Evolutionary conservation across 2,888 invertebrate genomes (phyloP).

Genomic region (Malthinus seriepunctatus): DNA sequence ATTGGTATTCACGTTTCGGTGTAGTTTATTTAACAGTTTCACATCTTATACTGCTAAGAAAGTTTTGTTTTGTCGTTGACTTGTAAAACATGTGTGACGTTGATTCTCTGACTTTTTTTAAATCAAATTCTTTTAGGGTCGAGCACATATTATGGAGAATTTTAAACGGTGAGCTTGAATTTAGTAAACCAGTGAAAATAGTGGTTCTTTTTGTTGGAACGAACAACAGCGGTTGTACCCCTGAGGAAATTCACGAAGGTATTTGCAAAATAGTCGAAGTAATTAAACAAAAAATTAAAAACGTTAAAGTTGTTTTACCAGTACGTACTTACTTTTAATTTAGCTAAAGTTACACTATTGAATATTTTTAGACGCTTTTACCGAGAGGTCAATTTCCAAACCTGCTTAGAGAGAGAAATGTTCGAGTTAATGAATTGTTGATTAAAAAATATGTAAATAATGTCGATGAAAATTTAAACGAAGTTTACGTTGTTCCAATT

Average conservation of each 20-base stretch:
- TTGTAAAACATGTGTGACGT: too few species aligned
- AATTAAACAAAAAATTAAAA: slow-evolving; percentile 60
- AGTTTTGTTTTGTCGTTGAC: too few species aligned
- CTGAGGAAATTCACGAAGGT: slow-evolving; percentile 65
- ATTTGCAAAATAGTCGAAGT: slow-evolving; percentile 63
- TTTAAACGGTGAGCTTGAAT: slow-evolving; percentile 68
- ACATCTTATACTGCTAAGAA: too few species aligned
- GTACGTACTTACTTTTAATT: slow-evolving; percentile 52
- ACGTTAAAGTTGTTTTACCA: slow-evolving; percentile 60
- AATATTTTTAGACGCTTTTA: slow-evolving; percentile 60
- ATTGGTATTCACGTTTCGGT: too few species aligned
- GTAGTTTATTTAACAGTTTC: too few species aligned
- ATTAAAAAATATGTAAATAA: slow-evolving; percentile 45
- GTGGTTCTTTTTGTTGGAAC: slow-evolving; percentile 68
- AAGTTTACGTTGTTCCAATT: slow-evolving; percentile 50
- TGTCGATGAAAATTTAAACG: slow-evolving; percentile 24
- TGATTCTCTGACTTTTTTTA: too few species aligned
- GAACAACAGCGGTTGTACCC: slow-evolving; percentile 65
- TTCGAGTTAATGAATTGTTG: slow-evolving; percentile 62
- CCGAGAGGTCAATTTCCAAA: slow-evolving; percentile 70
- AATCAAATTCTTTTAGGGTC: slow-evolving; percentile 57
- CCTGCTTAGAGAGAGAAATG: slow-evolving; percentile 62
- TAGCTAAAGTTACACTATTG: neutral
- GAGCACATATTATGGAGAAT: slow-evolving; percentile 72
- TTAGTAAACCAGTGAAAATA: slow-evolving; percentile 67